Evolutionary conservation across 2,113 vertebrate genomes (phyloP), one percentile per base, ranked within the genome.

Genomic region (Paraplagusia blochii): DNA sequence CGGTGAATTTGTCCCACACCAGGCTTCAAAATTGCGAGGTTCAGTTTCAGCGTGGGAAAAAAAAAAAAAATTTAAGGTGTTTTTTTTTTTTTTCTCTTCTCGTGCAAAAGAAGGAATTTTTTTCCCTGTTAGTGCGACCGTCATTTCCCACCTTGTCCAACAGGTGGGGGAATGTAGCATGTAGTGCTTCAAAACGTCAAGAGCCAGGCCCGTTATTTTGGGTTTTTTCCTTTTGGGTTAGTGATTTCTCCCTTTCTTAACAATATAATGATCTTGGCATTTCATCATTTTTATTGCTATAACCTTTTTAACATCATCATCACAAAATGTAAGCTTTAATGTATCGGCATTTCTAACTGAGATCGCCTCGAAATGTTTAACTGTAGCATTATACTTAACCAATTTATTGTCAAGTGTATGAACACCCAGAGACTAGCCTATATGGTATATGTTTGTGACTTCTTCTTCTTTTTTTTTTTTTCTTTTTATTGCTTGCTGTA

Each of bases 281-380:
- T 79, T 72, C 58, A 76, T 75, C 63, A 70, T 74, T 79, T 81
- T 87, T 90, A 90, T 83, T 8, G 63, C 80, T 83, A 72, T 82
- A 82, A 86, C 76, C 69, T 53, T 58, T 75, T 53, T 29, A 55
- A 66, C 73, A 76, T 86, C 89, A 87, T 89, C 89, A 76, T 91
- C 91, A 88, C 73, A 91, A 84, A 91, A 84, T 92, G 92, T 92
- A 93, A 94, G 93, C 95, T 95, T 94, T 94, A 93, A 91, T 85
- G 90, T 94, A 90, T 86, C 79, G 90, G 86, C 92, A 90, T 89
- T 89, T 90, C 91, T 89, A 90, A 91, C 85, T 83, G 90, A 87
- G 88, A 90, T 91, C 89, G 91, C 93, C 90, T 92, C 92, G 89
- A 85, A 77, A 88, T 87, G 90, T 91, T 91, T 90, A 89, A 89